These are phyloP conservation scores for Myotis brandtii DNA, from an alignment of 2,113 vertebrate genomes.

Conservation along the genomic window DNA sequence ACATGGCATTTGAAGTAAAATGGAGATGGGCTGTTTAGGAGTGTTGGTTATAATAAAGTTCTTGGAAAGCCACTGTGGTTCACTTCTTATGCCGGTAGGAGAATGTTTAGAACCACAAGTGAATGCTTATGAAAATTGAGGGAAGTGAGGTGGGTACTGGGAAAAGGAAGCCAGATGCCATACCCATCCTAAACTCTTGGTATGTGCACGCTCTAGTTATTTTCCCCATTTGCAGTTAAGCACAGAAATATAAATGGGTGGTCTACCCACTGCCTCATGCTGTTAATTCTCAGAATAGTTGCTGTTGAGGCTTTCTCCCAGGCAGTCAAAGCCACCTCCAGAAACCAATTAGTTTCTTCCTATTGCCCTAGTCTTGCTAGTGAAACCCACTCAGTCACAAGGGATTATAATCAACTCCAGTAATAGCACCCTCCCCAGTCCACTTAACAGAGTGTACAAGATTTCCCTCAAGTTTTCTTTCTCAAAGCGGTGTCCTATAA, in stretches of 20 bases:
- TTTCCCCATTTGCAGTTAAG: not conserved
- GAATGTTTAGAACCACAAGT: not conserved
- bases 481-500: not conserved
- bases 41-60: not conserved
- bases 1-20: not conserved
- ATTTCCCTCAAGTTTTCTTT: not conserved
- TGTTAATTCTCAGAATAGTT: slow-evolving; percentile 46
- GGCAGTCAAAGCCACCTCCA: not conserved
- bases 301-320: not conserved
- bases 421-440: not conserved
- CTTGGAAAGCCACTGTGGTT: not conserved
- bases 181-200: not conserved
- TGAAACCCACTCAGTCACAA: slow-evolving; percentile 37
- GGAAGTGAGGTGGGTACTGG: not conserved
- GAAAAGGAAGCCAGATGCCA: not conserved
- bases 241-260: not conserved
- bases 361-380: not conserved
- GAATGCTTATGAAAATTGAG: not conserved
- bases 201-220: not conserved
- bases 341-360: slow-evolving; percentile 41
- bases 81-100: not conserved
- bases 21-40: not conserved
- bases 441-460: not conserved
- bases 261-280: slow-evolving; percentile 11
- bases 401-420: not conserved